Evolutionary conservation across 2,888 invertebrate genomes (phyloP), one percentile per base, ranked within the genome.

Genomic region (Lasiommata megera): DNA sequence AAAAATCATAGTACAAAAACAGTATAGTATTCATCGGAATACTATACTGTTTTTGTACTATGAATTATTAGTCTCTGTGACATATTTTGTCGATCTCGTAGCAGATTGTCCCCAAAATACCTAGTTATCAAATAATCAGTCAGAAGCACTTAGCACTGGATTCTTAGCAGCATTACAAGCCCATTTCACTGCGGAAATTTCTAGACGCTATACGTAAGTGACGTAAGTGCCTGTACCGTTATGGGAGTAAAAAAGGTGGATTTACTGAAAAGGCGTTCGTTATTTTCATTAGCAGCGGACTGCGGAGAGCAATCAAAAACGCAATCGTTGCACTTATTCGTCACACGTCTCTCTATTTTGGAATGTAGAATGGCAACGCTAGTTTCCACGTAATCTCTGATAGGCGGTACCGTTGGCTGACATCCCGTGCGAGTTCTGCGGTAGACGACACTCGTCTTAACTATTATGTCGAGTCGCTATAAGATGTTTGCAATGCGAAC

Each of bases 341-440:
- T 69, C 66, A 69, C 69, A 71, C 64, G 66, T 67, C 60, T 65
- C 47, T 63, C 70, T 68, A 71, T 70, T 69, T 72, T 64, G 66
- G 70, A 71, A 74, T 73, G 76, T 74, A 64, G 76, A 73, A 76
- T 76, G 68, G 66, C 67, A 68, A 69, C 66, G 76, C 74, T 76
- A 75, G 71, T 76, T 84, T 83, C 85, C 74, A 61, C 67, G 83
- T 80, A 84, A 77, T 76, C 75, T 76, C 68, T 77, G 77, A 82
- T 81, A 79, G 77, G 68, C 66, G 63, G 74, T 84, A 76, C 84
- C 83, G 86, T 84, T 85, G 74, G 41, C 54, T 60, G 60, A 60
- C 62, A 60, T 62, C 60, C 61, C 60, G 54, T 60, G 64, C 60
- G 61, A 62, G 60, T n/a, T 38, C 38, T 31, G 51, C 29, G n/a